phyloP scores from a whole-genome alignment of 2,888 invertebrate genomes.

The Orthonychiurus folsomi region DNA sequence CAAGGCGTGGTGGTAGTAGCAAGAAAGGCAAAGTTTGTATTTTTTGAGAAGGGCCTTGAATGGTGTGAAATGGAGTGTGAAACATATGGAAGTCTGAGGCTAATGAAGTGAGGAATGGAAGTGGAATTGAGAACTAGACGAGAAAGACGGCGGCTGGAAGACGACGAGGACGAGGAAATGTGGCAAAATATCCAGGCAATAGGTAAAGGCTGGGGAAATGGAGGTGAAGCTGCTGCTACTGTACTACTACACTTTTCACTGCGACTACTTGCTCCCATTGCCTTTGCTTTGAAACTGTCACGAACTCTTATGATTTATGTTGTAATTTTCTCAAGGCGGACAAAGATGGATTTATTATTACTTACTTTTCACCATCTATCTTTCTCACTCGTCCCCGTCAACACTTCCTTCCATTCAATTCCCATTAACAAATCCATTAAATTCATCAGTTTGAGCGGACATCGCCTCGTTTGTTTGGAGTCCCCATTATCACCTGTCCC shows the following conservation, averaged over 20 bases:
- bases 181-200: too few species aligned
- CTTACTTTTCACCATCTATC: conserved; percentile 1
- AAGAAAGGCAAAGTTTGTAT: neutral
- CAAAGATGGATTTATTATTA: conserved; percentile 1
- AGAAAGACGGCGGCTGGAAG: too few species aligned
- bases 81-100: neutral
- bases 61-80: neutral
- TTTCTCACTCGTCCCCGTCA: too few species aligned
- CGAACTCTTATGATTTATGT: neutral
- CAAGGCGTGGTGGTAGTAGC: too few species aligned
- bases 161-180: too few species aligned
- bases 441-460: neutral
- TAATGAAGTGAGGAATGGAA: neutral
- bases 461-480: too few species aligned
- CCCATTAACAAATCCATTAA: conserved; percentile 1
- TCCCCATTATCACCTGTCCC: too few species aligned
- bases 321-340: conserved; percentile 1
- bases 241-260: too few species aligned
- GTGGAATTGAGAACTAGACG: conserved; percentile 1
- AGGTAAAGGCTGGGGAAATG: too few species aligned
- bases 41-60: neutral
- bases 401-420: neutral
- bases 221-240: too few species aligned
- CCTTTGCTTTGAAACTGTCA: too few species aligned
- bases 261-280: too few species aligned